Base-by-base conservation (phyloP, 2,797 vertebrate species). In the Hafferia zeledoni region DNA sequence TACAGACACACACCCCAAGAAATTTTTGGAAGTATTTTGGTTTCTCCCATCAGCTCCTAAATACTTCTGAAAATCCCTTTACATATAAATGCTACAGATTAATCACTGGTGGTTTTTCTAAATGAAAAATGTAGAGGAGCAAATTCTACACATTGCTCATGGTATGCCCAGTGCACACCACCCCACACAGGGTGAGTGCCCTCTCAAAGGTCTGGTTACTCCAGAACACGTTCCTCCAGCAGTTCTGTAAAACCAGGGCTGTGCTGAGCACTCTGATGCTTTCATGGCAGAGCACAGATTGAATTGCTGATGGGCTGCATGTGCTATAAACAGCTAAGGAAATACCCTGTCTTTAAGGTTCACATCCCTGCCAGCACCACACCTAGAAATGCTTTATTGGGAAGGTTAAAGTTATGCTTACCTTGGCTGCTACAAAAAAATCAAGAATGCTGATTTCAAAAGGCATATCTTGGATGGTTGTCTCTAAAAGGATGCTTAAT, bases 401-500 rank as follows among this genome's bases (percentile, higher is more conserved):
- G 24, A 77, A 90, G 25, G 57, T 33, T 46, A 77, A 78, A 52
- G 18, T 43, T 47, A 37, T 41, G n/a, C 61, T 89, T 64, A 74
- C 56, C 53, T 55, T 35, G 69, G 22, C 41, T 74, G 56, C 33
- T 46, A 46, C 22, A 31, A 71, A 88, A 74, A 41, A 61, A 35
- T 43, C 28, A 43, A 55, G 69, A 72, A 77, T 24, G 23, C 8
- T 33, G 33, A 19, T 71, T 83, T 85, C 53, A 46, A 84, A 93
- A 76, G 61, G 64, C 56, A 1, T 72, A 24, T 63, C 37, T 74
- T 80, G 70, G 70, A 84, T 64, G 33, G 33, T 63, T 84, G 74
- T 89, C 89, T 93, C 90, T 78, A 52, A 87, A 71, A 57, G 31
- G 88, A 90, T 93, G 74, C 68, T 90, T 72, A 75, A 56, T 35